Conservation (phyloP, 1,140 invertebrate genomes). For the Glossosoma conforme region DNA sequence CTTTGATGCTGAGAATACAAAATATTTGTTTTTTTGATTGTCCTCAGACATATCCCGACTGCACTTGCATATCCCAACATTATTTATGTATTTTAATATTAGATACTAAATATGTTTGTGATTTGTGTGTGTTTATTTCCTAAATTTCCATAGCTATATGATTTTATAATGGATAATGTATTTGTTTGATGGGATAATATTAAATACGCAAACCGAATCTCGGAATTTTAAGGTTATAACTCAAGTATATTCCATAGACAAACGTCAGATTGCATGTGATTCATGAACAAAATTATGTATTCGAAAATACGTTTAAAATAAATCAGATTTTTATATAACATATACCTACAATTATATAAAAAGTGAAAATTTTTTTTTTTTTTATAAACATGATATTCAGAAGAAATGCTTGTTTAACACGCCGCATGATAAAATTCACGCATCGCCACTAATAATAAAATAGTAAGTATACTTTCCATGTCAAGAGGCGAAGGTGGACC, state of each 20-base stretch:
- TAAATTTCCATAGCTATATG: conserved; percentile 1
- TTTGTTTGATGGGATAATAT: not conserved
- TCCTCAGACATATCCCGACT: not conserved
- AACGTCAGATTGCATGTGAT: conserved; percentile 17
- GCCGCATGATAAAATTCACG: no score
- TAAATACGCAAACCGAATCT: conserved; percentile 5
- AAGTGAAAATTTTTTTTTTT: no score
- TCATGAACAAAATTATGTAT: no score
- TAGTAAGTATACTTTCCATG: no score
- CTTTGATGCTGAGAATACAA: conserved; percentile 5
- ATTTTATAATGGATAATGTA: conserved; percentile 2
- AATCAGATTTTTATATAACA: no score
- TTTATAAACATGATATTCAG: no score
- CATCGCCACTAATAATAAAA: no score
- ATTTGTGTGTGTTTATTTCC: not conserved
- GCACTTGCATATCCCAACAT: conserved; percentile 11
- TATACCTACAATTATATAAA: no score
- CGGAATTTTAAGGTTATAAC: conserved; percentile 6
- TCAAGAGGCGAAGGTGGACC: no score
- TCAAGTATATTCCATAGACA: conserved; percentile 7
- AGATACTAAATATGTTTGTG: not conserved
- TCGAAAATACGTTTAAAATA: no score
- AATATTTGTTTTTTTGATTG: not conserved
- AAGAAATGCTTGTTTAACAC: no score
- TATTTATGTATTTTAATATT: not conserved